phyloP scores from a whole-genome alignment of 2,888 invertebrate species.

The Phyllotreta striolata region DNA sequence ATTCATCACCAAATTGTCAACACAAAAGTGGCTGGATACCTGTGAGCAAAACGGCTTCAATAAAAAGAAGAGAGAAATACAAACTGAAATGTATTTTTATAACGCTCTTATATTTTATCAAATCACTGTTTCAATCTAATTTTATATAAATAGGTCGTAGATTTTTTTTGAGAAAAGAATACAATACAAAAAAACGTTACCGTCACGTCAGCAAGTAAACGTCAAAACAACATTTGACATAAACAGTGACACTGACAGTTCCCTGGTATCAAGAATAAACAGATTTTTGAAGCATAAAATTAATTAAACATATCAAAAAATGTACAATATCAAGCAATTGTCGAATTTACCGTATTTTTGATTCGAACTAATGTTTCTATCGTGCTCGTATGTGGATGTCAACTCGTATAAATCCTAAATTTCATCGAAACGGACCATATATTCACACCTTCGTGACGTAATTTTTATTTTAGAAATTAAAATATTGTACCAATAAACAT shows the following conservation, averaged over 20 bases:
- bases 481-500: conserved; percentile 28
- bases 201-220: conserved; percentile 6
- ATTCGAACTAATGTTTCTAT: conserved; percentile 8
- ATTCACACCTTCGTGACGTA: conserved; percentile 34
- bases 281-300: conserved; percentile 7
- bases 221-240: conserved; percentile 17
- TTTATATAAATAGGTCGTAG: neutral
- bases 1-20: no score
- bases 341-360: conserved; percentile 24
- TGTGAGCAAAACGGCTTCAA: no score
- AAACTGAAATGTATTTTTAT: no score
- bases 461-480: conserved; percentile 35
- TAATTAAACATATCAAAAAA: conserved; percentile 25
- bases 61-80: no score
- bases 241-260: conserved; percentile 5
- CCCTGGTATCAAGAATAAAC: neutral
- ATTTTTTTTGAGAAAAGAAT: neutral
- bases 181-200: neutral
- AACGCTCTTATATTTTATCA: no score
- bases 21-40: no score
- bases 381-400: neutral
- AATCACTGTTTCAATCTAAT: neutral
- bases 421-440: conserved; percentile 1
- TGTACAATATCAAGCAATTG: conserved; percentile 30
- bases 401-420: conserved; percentile 1